phyloP scores from a whole-genome alignment of 2,113 vertebrate genomes.

The Trachemys scripta region DNA sequence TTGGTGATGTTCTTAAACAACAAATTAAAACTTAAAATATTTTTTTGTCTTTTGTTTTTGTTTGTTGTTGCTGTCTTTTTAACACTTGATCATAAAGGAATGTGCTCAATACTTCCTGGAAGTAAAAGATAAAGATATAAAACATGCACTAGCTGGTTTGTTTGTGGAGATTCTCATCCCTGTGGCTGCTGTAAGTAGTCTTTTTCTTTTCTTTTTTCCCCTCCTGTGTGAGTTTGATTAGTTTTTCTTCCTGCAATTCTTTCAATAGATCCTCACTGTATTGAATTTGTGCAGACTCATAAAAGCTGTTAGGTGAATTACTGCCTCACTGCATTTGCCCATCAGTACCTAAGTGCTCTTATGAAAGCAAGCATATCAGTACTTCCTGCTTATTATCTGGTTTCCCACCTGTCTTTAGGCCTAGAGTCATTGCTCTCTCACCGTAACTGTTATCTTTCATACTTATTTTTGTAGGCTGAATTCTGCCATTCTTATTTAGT shows the following conservation, averaged over 20 bases:
- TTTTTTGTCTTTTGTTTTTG: slow-evolving; percentile 33
- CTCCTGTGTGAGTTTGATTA: not conserved
- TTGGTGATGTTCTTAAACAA: not conserved
- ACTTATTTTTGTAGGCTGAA: not conserved
- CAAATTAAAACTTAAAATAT: not conserved
- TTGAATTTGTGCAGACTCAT: not conserved
- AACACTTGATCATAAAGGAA: slow-evolving; percentile 82
- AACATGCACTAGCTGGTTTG: slow-evolving; percentile 96
- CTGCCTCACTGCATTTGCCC: not conserved
- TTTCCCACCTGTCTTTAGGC: not conserved
- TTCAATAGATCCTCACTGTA: not conserved
- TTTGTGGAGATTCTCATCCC: slow-evolving; percentile 99
- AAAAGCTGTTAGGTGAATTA: not conserved
- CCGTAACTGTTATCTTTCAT: not conserved
- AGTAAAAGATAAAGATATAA: slow-evolving; percentile 99
- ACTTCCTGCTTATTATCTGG: not conserved
- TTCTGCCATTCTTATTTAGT: not conserved
- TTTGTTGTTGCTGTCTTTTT: not conserved
- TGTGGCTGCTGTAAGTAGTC: slow-evolving; percentile 96
- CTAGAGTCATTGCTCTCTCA: not conserved
- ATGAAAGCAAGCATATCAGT: not conserved
- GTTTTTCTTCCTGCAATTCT: not conserved
- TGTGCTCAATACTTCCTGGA: slow-evolving; percentile 99
- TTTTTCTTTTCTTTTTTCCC: accelerated
- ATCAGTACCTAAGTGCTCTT: not conserved